A percentile compares a stretch with the other conserved stretches of the same genome.
Conservation (phyloP, 2,888 invertebrate genomes). For the Podotricha telesiphe region DNA sequence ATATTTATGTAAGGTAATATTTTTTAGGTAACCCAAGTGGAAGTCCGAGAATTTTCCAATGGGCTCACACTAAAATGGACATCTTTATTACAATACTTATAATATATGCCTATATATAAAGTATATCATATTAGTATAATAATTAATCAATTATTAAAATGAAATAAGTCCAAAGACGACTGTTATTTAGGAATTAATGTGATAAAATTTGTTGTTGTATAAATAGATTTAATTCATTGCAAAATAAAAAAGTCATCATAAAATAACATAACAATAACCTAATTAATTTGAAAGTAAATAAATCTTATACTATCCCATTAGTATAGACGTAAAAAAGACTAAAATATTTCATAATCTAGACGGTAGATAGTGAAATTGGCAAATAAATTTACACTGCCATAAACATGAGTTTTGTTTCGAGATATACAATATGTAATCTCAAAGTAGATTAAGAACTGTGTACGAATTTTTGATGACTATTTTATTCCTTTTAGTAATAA, state of each 20-base stretch:
- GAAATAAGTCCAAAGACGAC: constrained; percentile 72
- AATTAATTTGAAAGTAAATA: constrained; percentile 27
- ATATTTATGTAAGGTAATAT: constrained; percentile 73
- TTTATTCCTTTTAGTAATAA: constrained; percentile 66
- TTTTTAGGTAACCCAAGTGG: constrained; percentile 83
- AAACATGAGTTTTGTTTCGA: constrained; percentile 59
- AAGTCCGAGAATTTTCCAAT: constrained; percentile 75
- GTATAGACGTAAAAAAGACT: constrained; percentile 38
- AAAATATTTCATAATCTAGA: constrained; percentile 43
- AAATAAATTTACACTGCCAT: constrained; percentile 68
- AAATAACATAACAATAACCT: constrained; percentile 54
- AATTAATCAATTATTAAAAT: constrained; percentile 52
- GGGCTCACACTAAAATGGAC: constrained; percentile 72
- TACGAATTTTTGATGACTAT: constrained; percentile 79
- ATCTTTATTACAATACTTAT: constrained; percentile 65
- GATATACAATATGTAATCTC: constrained; percentile 57
- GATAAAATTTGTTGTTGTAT: constrained; percentile 76
- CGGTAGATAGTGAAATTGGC: constrained; percentile 49
- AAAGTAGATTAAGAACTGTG: constrained; percentile 64
- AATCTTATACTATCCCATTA: constrained; percentile 33
- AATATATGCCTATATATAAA: constrained; percentile 51
- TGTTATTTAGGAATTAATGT: constrained; percentile 77
- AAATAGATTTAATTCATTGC: constrained; percentile 60
- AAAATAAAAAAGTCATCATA: constrained; percentile 54
- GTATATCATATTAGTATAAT: constrained; percentile 47